These are phyloP conservation scores for Syrphus vitripennis DNA, from an alignment of 2,888 invertebrate species.

Conservation along the genomic window DNA sequence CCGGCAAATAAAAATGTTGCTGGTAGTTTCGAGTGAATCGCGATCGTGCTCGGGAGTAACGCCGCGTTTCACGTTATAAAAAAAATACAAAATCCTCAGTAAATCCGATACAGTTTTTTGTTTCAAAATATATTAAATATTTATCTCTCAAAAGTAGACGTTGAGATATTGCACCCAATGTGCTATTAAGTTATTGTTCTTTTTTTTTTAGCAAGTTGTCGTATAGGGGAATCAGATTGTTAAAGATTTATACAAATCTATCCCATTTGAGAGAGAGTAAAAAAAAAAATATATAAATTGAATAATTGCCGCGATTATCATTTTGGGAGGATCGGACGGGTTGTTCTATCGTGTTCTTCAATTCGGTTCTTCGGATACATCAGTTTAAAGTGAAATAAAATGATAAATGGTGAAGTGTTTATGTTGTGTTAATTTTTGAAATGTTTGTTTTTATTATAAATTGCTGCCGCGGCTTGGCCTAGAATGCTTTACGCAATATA, in stretches of 20 bases:
- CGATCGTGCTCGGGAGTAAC: constrained; percentile 54
- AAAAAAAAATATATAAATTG: constrained; percentile 41
- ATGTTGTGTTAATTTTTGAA: constrained; percentile 37
- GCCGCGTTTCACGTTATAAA: constrained; percentile 23
- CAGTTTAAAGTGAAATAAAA: constrained; percentile 24
- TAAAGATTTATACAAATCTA: not conserved
- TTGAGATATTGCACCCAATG: constrained; percentile 33
- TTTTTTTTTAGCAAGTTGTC: constrained; percentile 39
- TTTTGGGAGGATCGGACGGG: constrained; percentile 34
- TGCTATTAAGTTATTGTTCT: not conserved
- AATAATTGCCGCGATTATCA: constrained; percentile 62
- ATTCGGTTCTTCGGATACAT: not conserved
- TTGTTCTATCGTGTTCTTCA: not conserved
- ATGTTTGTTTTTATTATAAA: constrained; percentile 12
- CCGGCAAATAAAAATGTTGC: constrained; percentile 55
- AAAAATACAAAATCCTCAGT: not conserved
- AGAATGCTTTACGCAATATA: constrained; percentile 39
- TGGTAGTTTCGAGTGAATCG: constrained; percentile 67
- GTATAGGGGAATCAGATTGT: constrained; percentile 15
- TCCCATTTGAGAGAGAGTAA: constrained; percentile 22
- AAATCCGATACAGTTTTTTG: constrained; percentile 48
- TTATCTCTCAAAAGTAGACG: constrained; percentile 25
- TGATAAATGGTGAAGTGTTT: constrained; percentile 58
- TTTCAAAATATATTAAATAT: constrained; percentile 8
- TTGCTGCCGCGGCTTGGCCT: not conserved